Percentiles rank a stretch among this genome's conserved stretches.
Evolutionary conservation across 2,113 vertebrate species (phyloP).

Genomic region (Donacobius atricapilla): DNA sequence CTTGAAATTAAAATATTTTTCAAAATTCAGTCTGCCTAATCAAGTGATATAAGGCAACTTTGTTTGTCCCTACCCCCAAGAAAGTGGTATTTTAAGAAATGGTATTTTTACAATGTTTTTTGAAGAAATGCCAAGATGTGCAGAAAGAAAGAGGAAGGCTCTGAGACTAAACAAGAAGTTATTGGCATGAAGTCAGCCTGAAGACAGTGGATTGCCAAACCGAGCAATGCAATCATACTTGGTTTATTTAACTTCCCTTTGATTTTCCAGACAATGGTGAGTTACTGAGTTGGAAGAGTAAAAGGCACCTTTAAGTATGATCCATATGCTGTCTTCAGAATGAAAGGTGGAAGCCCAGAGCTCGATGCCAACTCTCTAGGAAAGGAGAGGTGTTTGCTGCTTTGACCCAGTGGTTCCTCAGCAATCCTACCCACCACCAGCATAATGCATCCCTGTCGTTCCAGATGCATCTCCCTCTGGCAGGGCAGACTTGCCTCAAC

Average conservation of each 20-base stretch:
- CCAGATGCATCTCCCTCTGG: neutral
- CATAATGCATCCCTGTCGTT: neutral
- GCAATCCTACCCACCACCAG: neutral
- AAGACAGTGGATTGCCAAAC: neutral
- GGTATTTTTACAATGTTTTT: neutral
- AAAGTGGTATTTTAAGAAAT: neutral
- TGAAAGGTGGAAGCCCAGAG: neutral
- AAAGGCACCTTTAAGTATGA: neutral
- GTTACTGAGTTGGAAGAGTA: neutral
- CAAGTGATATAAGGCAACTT: neutral
- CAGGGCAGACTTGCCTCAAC: neutral
- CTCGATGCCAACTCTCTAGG: neutral
- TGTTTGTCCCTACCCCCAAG: neutral
- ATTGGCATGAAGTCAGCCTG: neutral
- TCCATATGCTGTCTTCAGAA: neutral
- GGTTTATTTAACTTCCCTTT: neutral
- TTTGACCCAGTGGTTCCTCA: neutral
- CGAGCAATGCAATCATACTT: neutral
- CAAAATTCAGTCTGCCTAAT: neutral
- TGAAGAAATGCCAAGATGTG: neutral
- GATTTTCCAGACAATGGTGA: neutral
- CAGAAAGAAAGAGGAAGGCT: slow-evolving; percentile 52
- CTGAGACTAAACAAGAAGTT: slow-evolving; percentile 12
- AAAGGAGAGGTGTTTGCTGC: neutral
- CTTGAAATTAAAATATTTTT: neutral